phyloP scores from a whole-genome alignment of 1,140 invertebrate species.

The Pseudobourletiella spinata region DNA sequence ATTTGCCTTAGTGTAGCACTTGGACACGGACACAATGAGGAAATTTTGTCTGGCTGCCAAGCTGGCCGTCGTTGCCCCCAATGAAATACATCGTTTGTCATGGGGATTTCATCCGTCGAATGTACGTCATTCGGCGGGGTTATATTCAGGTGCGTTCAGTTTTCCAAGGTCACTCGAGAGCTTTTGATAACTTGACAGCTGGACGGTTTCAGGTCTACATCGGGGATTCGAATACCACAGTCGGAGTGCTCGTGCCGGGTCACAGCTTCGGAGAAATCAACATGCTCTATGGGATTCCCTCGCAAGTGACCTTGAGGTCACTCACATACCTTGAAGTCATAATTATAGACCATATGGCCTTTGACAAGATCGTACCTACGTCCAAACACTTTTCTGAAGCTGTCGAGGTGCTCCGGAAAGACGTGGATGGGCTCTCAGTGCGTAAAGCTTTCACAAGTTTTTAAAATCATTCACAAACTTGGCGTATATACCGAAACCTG shows the following conservation, averaged over 20 bases:
- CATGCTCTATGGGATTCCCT: constrained; percentile 9
- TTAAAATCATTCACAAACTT: no score
- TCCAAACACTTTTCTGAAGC: neutral
- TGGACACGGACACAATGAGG: constrained; percentile 2
- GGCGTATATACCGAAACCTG: no score
- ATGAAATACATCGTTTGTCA: neutral
- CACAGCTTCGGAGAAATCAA: constrained; percentile 15
- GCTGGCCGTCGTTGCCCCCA: constrained; percentile 9
- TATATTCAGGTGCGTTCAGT: constrained; percentile 6
- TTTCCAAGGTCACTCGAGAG: no score
- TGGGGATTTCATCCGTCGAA: constrained; percentile 10
- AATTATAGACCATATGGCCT: neutral
- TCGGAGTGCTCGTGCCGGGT: neutral
- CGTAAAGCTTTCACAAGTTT: neutral
- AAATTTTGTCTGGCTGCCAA: constrained; percentile 1
- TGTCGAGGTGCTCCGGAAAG: neutral
- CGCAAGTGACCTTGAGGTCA: constrained; percentile 2
- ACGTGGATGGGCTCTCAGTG: neutral
- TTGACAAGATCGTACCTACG: constrained; percentile 8
- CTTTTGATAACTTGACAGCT: no score
- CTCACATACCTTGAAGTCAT: constrained; percentile 15
- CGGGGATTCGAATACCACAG: neutral
- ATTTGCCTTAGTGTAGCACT: no score
- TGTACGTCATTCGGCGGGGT: constrained; percentile 15
- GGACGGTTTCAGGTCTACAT: constrained; percentile 14